Conservation (phyloP, 2,113 vertebrate genomes). For the Sterrhoptilus dennistouni region DNA sequence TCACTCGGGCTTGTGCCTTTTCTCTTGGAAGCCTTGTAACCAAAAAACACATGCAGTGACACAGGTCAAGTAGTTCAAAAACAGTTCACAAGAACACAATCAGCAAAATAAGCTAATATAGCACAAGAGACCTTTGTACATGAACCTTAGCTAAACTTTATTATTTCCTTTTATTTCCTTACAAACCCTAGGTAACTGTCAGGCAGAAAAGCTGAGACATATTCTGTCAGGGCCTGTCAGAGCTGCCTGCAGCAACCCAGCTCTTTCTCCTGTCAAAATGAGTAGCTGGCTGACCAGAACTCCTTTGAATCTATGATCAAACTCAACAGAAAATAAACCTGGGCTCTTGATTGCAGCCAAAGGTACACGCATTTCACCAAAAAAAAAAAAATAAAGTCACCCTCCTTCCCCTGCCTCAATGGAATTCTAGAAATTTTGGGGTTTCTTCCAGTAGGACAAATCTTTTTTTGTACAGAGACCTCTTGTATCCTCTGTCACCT, state of each 20-base stretch:
- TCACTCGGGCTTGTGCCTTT: background rate
- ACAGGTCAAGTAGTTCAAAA: background rate
- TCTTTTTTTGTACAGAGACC: background rate
- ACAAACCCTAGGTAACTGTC: background rate
- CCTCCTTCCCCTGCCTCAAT: background rate
- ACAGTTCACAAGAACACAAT: background rate
- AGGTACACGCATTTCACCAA: fast-evolving
- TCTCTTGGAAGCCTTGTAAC: background rate
- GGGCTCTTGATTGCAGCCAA: background rate
- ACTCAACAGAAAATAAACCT: background rate
- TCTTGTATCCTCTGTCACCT: background rate
- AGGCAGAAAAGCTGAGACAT: background rate
- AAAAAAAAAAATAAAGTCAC: background rate
- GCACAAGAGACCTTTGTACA: background rate
- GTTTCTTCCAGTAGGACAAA: background rate
- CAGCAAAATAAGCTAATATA: background rate
- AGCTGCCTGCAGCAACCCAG: background rate
- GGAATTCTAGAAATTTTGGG: background rate
- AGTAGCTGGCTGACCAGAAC: background rate
- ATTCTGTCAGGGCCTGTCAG: background rate
- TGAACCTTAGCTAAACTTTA: background rate
- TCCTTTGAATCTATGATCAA: background rate
- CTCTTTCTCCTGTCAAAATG: background rate
- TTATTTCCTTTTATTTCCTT: background rate
- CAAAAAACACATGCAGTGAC: background rate